A percentile compares a stretch with the other conserved stretches of the same genome.
Conservation (phyloP, 2,888 invertebrate species). For the Suillia variegata region DNA sequence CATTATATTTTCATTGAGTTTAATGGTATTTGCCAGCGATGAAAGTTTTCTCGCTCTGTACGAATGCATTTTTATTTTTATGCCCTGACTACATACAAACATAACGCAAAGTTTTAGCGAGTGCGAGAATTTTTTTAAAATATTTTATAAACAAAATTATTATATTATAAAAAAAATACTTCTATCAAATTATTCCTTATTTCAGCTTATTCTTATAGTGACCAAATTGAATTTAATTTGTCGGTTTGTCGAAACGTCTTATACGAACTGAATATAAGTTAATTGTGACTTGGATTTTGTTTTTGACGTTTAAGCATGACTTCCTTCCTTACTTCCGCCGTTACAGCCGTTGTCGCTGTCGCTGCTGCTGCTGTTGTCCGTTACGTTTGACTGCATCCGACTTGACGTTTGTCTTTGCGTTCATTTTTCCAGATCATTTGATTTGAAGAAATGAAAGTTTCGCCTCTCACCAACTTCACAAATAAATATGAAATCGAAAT, state of each 20-base stretch:
- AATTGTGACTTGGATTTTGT: too few species aligned
- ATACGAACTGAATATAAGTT: too few species aligned
- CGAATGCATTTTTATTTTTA: too few species aligned
- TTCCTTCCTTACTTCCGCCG: constrained; percentile 45
- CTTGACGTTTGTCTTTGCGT: constrained; percentile 52
- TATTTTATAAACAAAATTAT: too few species aligned
- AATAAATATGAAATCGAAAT: constrained; percentile 48
- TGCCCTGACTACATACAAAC: too few species aligned
- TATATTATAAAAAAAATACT: too few species aligned
- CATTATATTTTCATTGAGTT: neutral
- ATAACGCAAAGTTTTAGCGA: neutral
- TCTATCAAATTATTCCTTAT: too few species aligned
- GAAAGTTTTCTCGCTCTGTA: too few species aligned
- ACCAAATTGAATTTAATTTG: too few species aligned
- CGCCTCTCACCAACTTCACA: constrained; percentile 15
- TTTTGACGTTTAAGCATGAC: constrained; percentile 35
- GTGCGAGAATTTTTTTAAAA: too few species aligned
- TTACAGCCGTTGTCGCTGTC: constrained; percentile 42
- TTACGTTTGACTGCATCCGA: constrained; percentile 50
- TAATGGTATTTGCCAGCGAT: neutral
- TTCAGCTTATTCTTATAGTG: too few species aligned
- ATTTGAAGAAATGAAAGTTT: constrained; percentile 48
- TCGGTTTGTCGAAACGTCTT: too few species aligned
- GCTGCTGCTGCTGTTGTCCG: constrained; percentile 33
- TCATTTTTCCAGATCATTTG: constrained; percentile 50